phyloP scores from a whole-genome alignment of 2,888 invertebrate genomes.

The Colletes collaris region DNA sequence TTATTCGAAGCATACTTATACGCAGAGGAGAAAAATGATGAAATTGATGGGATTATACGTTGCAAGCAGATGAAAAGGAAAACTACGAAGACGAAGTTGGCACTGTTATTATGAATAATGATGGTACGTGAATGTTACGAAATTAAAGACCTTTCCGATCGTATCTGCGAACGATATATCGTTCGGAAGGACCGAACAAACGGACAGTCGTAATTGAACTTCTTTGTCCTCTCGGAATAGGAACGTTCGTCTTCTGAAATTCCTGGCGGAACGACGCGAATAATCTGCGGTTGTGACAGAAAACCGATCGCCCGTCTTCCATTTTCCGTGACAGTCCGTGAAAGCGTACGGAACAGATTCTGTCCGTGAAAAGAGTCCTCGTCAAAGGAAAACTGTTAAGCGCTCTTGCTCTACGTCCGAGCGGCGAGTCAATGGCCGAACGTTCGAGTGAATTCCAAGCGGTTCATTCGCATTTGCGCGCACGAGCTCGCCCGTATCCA shows the following conservation, averaged over 20 bases:
- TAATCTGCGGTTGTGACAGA: slow-evolving; percentile 45
- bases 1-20: too few relatives aligned
- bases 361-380: background rate
- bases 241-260: slow-evolving; percentile 8
- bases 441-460: slow-evolving; percentile 42
- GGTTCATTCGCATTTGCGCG: slow-evolving; percentile 61
- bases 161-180: background rate
- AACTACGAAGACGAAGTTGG: too few relatives aligned
- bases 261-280: slow-evolving; percentile 10
- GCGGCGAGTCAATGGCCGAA: slow-evolving; percentile 39
- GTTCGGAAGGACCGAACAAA: background rate
- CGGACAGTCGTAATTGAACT: slow-evolving; percentile 34
- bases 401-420: background rate
- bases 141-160: background rate
- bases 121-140: too few relatives aligned
- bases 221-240: slow-evolving; percentile 9
- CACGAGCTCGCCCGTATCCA: slow-evolving; percentile 45
- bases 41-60: too few relatives aligned
- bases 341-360: slow-evolving; percentile 3
- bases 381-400: slow-evolving; percentile 37
- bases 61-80: too few relatives aligned
- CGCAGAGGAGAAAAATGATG: too few relatives aligned
- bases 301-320: slow-evolving; percentile 51
- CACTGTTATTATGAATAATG: too few relatives aligned
- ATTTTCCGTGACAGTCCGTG: slow-evolving; percentile 18